A percentile compares a stretch with the other conserved stretches of the same genome.
Evolutionary conservation across 2,113 vertebrate species (phyloP).

Genomic region (Urocitellus parryii): DNA sequence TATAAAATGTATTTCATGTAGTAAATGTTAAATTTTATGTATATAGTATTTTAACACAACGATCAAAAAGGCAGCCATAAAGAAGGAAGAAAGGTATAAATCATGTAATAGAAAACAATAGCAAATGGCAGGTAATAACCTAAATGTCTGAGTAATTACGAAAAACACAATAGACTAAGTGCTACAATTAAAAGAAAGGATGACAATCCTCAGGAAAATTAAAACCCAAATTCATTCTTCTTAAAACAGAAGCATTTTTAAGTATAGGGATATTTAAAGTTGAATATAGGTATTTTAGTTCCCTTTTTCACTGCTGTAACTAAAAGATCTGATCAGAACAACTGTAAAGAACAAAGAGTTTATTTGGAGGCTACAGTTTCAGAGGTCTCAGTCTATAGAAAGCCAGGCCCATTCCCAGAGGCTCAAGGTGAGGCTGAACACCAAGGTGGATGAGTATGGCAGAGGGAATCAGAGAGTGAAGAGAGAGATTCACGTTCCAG

Average conservation of each 20-base stretch:
- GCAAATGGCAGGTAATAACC: background rate
- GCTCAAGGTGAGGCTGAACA: too few relatives aligned
- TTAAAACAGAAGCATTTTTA: background rate
- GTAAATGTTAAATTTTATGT: background rate
- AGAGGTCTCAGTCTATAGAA: too few relatives aligned
- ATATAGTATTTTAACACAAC: background rate
- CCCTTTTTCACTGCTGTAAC: too few relatives aligned
- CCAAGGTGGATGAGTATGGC: too few relatives aligned
- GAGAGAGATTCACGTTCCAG: too few relatives aligned
- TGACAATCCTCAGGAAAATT: background rate
- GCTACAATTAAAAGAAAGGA: background rate
- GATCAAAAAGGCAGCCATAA: background rate
- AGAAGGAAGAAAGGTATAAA: background rate
- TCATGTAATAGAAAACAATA: background rate
- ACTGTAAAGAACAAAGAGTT: too few relatives aligned
- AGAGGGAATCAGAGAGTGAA: too few relatives aligned
- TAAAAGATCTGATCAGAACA: too few relatives aligned
- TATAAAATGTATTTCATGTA: background rate
- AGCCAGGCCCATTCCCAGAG: too few relatives aligned
- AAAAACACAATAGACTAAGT: background rate
- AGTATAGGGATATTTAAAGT: background rate
- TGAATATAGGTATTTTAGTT: background rate
- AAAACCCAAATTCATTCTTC: background rate
- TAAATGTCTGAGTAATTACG: background rate
- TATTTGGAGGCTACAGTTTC: too few relatives aligned